Evolutionary conservation across 53 echinoderm and acorn worm species (phyloP), one percentile per base, ranked within the genome.

Genomic region (Holothuria leucospilota): DNA sequence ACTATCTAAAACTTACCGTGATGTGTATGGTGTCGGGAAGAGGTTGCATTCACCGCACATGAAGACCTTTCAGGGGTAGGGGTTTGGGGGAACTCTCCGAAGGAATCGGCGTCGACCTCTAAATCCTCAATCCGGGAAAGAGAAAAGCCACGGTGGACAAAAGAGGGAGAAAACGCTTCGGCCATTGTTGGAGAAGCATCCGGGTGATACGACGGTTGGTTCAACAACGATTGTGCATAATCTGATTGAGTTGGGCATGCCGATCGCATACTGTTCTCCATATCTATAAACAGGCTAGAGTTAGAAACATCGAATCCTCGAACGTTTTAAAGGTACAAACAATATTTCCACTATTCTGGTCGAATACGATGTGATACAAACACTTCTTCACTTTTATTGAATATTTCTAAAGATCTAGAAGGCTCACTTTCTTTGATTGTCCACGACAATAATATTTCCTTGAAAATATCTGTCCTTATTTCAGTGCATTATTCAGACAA

Each of bases 191-290:
- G 75, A 24, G 75, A 75, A 15, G 75, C 52, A 8, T 75, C 75
- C 23, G 75, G 75, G 16, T 51, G 75, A 28, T 51, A 75, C 2
- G 75, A 46, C 8, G 75, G 75, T 75, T 75, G 75, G 34, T 49
- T 75, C 38, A 75, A 27, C 52, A 75, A n/a, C 46, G 75, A 52
- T 4, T 75, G 51, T 26, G 53, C 6, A 52, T 75, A 75, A 24
- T 75, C 75, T 26, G 49, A 40, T 20, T 75, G 75, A 13, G 75
- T 51, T 10, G 75, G 75, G 28, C 75, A 75, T 15, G 52, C 75
- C 26, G 75, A 75, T 75, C 52, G 49, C 75, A 75, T 75, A 51
- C 75, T 75, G 13, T 52, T 75, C 53, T 75, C 75, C 75, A 75
- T 75, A 0, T 15, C 56, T 42, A 42, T 42, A 9, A 6, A 42